Conservation (phyloP, 2,113 vertebrate species). For the Pitta sordida region DNA sequence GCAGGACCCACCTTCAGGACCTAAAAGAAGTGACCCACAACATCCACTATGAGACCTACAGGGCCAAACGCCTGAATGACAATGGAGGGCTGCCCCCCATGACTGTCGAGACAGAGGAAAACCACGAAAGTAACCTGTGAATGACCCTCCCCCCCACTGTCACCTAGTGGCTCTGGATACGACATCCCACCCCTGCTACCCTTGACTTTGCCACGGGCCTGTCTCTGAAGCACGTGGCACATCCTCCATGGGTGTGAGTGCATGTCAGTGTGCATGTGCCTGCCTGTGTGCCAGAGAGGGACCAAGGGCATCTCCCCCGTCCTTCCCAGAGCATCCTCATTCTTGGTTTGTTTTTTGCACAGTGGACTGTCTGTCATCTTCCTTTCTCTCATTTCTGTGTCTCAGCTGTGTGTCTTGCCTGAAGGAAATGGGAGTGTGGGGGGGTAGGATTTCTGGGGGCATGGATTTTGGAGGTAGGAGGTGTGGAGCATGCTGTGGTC, state of each 20-base stretch:
- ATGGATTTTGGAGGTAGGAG: background rate
- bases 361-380: conserved; percentile 46
- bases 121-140: conserved; percentile 91
- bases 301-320: conserved; percentile 1
- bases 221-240: conserved; percentile 58
- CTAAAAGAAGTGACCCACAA: conserved; percentile 98
- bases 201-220: conserved; percentile 42
- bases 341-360: conserved; percentile 39
- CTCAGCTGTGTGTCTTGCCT: conserved; percentile 36
- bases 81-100: conserved; percentile 92
- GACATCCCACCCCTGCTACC: conserved; percentile 43
- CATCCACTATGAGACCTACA: conserved; percentile 97
- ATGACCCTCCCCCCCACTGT: background rate
- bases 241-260: background rate
- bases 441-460: background rate
- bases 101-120: conserved; percentile 75
- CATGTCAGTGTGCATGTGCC: background rate
- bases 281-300: background rate
- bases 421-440: background rate
- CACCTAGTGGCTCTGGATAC: background rate
- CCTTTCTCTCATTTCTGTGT: conserved; percentile 57
- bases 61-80: conserved; percentile 93
- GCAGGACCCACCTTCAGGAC: conserved; percentile 95
- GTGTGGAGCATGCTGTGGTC: background rate
- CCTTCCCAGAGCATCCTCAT: conserved; percentile 33